phyloP scores from a whole-genome alignment of 1,140 invertebrate genomes.

The Littorina saxatilis region DNA sequence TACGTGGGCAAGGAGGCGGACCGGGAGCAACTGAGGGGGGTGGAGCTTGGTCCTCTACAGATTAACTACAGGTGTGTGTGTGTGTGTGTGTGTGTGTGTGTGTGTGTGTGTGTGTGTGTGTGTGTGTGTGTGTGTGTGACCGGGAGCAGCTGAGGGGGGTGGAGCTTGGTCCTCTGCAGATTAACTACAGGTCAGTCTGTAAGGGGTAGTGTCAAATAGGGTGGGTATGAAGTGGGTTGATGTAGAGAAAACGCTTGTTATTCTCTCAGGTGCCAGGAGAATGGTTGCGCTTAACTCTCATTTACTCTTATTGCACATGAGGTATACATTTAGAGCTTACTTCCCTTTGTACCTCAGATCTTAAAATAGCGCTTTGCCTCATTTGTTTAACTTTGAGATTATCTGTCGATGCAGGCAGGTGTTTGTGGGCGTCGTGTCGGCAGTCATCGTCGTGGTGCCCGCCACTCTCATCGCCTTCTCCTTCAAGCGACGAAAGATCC shows the following conservation, averaged over 20 bases:
- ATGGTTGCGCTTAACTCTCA: no score
- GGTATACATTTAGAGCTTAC: no score
- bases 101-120: no score
- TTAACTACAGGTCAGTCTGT: slow-evolving; percentile 62
- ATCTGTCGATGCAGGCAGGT: slow-evolving; percentile 55
- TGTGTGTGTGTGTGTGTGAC: slow-evolving; percentile 20
- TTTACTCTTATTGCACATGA: no score
- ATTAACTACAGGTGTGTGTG: slow-evolving; percentile 63
- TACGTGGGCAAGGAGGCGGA: slow-evolving; percentile 54
- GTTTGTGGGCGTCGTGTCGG: slow-evolving; percentile 63
- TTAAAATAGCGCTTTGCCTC: no score
- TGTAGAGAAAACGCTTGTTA: no score
- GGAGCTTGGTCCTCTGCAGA: slow-evolving; percentile 73
- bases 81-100: slow-evolving; percentile 2
- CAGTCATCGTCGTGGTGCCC: slow-evolving; percentile 71
- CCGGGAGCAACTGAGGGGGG: slow-evolving; percentile 54
- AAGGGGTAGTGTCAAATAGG: no score
- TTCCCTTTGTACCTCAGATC: no score
- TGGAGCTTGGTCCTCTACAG: slow-evolving; percentile 75
- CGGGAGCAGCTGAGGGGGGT: slow-evolving; percentile 61
- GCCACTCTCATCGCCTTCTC: slow-evolving; percentile 45
- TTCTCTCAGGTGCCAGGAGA: no score
- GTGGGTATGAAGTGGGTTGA: no score
- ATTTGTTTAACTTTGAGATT: no score
- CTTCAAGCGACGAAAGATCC: slow-evolving; percentile 46